Base-by-base conservation (phyloP, 2,797 vertebrate species). In the Onychomys leucogaster region DNA sequence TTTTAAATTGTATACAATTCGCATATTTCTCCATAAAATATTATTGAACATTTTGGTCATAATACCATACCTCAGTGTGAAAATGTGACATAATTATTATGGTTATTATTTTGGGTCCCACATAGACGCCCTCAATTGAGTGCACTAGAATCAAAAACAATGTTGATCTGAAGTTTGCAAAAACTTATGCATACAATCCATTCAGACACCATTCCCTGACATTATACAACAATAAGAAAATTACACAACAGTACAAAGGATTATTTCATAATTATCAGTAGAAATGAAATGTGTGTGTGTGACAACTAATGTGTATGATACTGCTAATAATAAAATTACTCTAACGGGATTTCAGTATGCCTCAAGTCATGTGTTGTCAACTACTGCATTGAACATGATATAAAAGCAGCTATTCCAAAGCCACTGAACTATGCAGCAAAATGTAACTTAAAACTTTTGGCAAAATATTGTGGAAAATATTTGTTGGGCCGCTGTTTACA, bases 341-440 rank as follows among this genome's bases (percentile, higher is more conserved):
- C 73, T 84, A 88, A 95, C 96, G 97, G 91, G 88, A 63, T 41
- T 96, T n/a, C 37, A 52, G 92, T 85, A 65, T 9, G 89, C 78
- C 71, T 52, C 12, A 97, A 97, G 78, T 97, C 81, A 75, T 41
- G 5, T 92, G 41, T 97, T 91, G 86, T 96, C 96, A 84, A 52
- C 86, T 75, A 34, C 1, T 3, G 80, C 7, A 95, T 96, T n/a
- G 94, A 93, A 69, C 4, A 55, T 11, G 29, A 75, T 41, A n/a
- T 32, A 17, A 91, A 13, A 97, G n/a, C 71, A 94, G 89, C 57
- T 89, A 43, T 97, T 71, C 87, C 93, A 94, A 93, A 78, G 41
- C 19, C 63, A 57, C 21, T 95, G 5, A 83, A 78, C 89, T 84
- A 23, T 46, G 17, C 0, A 8, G 1, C 43, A 90, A 97, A 93